These are phyloP conservation scores for Eilema sororculum DNA, from an alignment of 2,888 invertebrate species.

Conservation along the genomic window DNA sequence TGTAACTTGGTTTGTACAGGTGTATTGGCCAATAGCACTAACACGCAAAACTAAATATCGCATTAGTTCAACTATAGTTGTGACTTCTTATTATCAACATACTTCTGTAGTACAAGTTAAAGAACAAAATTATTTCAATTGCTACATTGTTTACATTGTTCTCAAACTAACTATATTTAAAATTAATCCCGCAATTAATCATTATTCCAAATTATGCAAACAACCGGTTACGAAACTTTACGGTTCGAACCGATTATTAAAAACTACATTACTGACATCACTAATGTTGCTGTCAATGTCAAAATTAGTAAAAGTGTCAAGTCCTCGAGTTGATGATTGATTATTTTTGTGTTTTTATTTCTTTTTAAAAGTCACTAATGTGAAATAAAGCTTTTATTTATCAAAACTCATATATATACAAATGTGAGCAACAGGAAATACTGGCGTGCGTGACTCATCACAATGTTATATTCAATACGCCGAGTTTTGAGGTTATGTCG, in stretches of 20 bases:
- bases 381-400: background rate
- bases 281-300: slow-evolving; percentile 21
- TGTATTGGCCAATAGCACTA: slow-evolving; percentile 54
- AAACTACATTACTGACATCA: slow-evolving; percentile 21
- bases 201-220: slow-evolving; percentile 13
- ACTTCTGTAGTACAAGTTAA: background rate
- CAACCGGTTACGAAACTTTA: slow-evolving; percentile 17
- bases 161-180: slow-evolving; percentile 16
- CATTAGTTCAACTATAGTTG: slow-evolving; percentile 15
- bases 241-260: slow-evolving; percentile 20
- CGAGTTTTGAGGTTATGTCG: slow-evolving; percentile 80
- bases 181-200: slow-evolving; percentile 14
- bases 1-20: slow-evolving; percentile 66
- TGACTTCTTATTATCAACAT: slow-evolving; percentile 7
- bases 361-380: background rate
- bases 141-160: slow-evolving; percentile 16
- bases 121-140: slow-evolving; percentile 8
- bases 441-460: slow-evolving; percentile 33
- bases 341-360: background rate
- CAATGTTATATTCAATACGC: slow-evolving; percentile 67
- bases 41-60: slow-evolving; percentile 31
- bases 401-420: background rate
- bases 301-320: slow-evolving; percentile 18
- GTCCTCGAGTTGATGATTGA: background rate
- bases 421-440: slow-evolving; percentile 12